These are phyloP conservation scores for Pterocles burchelli DNA, from an alignment of 2,113 vertebrate species.

Conservation along the genomic window DNA sequence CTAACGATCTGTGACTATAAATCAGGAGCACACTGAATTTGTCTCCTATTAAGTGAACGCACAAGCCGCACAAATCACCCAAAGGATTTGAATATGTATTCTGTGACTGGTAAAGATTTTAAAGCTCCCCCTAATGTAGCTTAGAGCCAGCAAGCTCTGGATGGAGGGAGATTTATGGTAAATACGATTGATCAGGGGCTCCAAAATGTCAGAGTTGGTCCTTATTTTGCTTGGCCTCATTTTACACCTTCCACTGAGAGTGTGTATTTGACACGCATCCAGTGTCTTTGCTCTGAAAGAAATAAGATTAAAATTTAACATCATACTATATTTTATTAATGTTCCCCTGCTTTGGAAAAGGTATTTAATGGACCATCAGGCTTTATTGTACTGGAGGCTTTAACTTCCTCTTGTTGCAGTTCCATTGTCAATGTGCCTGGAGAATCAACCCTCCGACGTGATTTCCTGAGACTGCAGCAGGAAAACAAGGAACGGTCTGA, in stretches of 20 bases:
- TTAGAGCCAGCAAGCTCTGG: not conserved
- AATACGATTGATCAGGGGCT: not conserved
- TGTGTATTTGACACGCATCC: not conserved
- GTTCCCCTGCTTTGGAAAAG: not conserved
- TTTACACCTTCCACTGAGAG: not conserved
- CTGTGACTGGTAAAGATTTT: not conserved
- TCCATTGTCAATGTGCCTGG: constrained; percentile 98
- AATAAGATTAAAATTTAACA: not conserved
- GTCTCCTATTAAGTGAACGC: not conserved
- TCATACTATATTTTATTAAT: constrained; percentile 15
- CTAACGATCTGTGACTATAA: not conserved
- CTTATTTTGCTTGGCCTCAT: constrained; percentile 39
- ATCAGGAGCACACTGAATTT: not conserved
- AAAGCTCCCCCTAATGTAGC: not conserved
- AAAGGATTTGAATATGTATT: not conserved
- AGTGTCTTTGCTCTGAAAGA: not conserved
- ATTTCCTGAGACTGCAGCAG: constrained; percentile 97
- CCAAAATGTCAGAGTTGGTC: not conserved
- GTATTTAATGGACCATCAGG: constrained; percentile 20
- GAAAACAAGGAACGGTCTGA: constrained; percentile 99
- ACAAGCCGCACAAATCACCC: not conserved
- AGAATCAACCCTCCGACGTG: constrained; percentile 94
- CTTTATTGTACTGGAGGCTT: not conserved
- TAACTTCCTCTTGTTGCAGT: constrained; percentile 67
- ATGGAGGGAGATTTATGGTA: not conserved